Evolutionary conservation across 2,797 vertebrate genomes (phyloP), one percentile per base, ranked within the genome.

Genomic region (Coccyzus lansbergi): DNA sequence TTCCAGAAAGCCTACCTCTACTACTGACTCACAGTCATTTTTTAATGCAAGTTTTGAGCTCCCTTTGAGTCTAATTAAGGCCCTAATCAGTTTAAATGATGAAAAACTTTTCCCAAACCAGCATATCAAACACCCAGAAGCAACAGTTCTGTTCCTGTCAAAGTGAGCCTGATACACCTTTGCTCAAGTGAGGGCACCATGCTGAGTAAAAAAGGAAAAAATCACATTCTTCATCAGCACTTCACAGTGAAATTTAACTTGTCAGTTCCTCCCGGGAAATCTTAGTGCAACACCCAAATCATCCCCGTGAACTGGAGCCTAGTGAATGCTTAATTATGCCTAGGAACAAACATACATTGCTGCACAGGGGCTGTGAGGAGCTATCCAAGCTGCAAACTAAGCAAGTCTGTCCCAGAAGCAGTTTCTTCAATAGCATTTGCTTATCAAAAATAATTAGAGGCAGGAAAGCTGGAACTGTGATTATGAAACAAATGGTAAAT

Each of bases 391-490:
- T 25, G 70, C 63, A 42, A 6, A 19, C 69, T 89, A 81, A 91
- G 83, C 89, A 67, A 3, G 53, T 76, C 88, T 53, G 60, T 92
- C 92, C 92, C 79, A 91, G 63, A 94, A 93, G 93, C 83, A 29
- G 70, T 22, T 72, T 72, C 77, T 94, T 93, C 95, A 91, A 86
- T 63, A 90, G 89, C 91, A 40, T 74, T 91, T 88, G 85, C 83
- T 95, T 95, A 96, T 94, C 90, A 88, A 90, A 95, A 95, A 91
- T 91, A 97, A 97, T 97, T 96, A 95, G 83, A 91, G 80, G 87
- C 79, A 93, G 77, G 70, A 90, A 93, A 15, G 80, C 89, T 92
- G 87, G 89, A 94, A 67, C 78, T 31, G 56, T 33, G 92, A 97
- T 91, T 94, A 91, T 84, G 83, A 94, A 95, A 92, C 91, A 95